These are phyloP conservation scores for Serrognathus titanus DNA, from an alignment of 2,888 invertebrate genomes.

Conservation along the genomic window DNA sequence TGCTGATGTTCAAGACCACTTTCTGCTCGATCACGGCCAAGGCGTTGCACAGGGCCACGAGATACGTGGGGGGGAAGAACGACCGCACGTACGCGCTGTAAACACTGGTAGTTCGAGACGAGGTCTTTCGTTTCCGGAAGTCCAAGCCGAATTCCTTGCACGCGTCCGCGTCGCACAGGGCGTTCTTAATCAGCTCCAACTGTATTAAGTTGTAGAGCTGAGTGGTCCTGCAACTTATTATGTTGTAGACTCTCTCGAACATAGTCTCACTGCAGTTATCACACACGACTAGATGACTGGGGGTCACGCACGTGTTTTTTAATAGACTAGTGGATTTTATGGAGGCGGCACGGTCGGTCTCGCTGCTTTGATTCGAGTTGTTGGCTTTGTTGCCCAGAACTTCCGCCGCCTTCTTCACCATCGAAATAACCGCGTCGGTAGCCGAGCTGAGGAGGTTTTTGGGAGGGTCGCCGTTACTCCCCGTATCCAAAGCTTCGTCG, in stretches of 20 bases:
- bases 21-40: slow-evolving; percentile 66
- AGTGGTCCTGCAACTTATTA: slow-evolving; percentile 67
- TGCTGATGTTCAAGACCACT: slow-evolving; percentile 63
- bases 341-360: slow-evolving; percentile 48
- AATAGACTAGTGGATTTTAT: slow-evolving; percentile 34
- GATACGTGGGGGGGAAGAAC: slow-evolving; percentile 64
- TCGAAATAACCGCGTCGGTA: slow-evolving; percentile 85
- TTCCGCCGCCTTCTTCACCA: slow-evolving; percentile 88
- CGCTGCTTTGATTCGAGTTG: slow-evolving; percentile 58
- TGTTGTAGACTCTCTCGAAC: slow-evolving; percentile 68
- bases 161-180: slow-evolving; percentile 60
- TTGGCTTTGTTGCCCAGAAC: slow-evolving; percentile 72
- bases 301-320: slow-evolving; percentile 61
- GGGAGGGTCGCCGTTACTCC: slow-evolving; percentile 54
- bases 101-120: slow-evolving; percentile 30
- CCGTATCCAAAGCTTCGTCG: slow-evolving; percentile 59
- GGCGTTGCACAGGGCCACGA: slow-evolving; percentile 76
- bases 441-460: slow-evolving; percentile 82
- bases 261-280: slow-evolving; percentile 69
- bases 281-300: slow-evolving; percentile 71
- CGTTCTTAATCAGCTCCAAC: slow-evolving; percentile 58
- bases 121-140: slow-evolving; percentile 39
- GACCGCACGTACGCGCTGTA: slow-evolving; percentile 59
- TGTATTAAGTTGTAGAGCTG: slow-evolving; percentile 60
- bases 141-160: slow-evolving; percentile 62